These are phyloP conservation scores for Vicugna pacos DNA, from an alignment of 2,113 vertebrate genomes.

Conservation along the genomic window DNA sequence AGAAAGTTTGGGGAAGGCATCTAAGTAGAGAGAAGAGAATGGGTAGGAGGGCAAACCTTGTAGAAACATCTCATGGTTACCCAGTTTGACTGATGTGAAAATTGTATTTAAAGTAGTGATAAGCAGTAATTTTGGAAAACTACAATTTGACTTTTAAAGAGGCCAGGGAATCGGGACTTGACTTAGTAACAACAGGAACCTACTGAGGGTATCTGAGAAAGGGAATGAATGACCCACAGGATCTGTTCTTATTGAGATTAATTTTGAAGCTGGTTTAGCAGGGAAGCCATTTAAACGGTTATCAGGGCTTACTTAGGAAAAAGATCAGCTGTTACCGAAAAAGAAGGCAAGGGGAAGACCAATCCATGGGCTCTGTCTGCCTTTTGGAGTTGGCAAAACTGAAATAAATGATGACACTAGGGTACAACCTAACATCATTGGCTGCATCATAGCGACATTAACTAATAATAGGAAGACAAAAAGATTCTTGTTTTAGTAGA, in stretches of 20 bases:
- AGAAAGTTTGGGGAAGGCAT: background rate
- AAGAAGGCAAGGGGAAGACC: background rate
- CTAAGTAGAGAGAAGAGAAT: background rate
- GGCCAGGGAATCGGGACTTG: background rate
- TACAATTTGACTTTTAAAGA: background rate
- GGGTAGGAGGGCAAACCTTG: background rate
- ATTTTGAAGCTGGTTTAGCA: background rate
- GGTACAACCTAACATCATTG: background rate
- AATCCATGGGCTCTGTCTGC: background rate
- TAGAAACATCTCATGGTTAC: background rate
- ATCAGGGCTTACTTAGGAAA: background rate
- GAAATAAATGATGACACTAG: background rate
- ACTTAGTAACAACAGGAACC: background rate
- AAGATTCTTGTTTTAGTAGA: background rate
- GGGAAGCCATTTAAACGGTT: background rate
- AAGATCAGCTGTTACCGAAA: background rate
- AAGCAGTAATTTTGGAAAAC: background rate
- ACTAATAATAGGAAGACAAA: background rate
- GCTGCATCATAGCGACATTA: background rate
- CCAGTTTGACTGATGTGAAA: background rate
- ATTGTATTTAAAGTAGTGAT: background rate
- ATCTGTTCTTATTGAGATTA: background rate
- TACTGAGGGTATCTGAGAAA: background rate
- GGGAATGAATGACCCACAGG: background rate
- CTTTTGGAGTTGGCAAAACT: background rate